Evolutionary conservation across 2,888 invertebrate species (phyloP), one percentile per base, ranked within the genome.

Genomic region (Melinaea menophilus): DNA sequence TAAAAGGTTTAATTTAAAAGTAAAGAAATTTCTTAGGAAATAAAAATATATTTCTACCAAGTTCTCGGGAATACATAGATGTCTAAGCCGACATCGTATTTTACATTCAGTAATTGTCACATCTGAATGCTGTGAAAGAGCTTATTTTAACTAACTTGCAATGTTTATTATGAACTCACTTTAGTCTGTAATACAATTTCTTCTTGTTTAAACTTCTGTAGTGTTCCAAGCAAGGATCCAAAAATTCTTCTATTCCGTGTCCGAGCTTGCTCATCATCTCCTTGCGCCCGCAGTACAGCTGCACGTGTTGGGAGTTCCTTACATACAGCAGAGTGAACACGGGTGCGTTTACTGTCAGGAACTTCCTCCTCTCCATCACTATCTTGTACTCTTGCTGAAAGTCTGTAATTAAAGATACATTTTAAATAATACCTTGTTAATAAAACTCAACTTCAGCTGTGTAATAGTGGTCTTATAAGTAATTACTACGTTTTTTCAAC

Each of bases 121-220:
- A 41, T 11, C 9, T 5, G 5, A 9, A 41, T 41, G 9, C 41
- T 9, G 9, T 5, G 35, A 35, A 35, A 5, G n/a, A n/a, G n/a
- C n/a, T n/a, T n/a, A n/a, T n/a, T n/a, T n/a, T n/a, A n/a, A n/a
- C n/a, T n/a, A n/a, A n/a, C n/a, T n/a, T n/a, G n/a, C 5, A 35
- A 35, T 1, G 5, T 4, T 35, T 7, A 37, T 7, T 37, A 37
- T 2, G 37, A 37, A 37, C 51, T 31, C 9, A 88, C 90, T 91
- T 95, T 97, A 74, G 95, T 95, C 84, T 97, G 97, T 70, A 97
- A 88, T 62, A 95, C 95, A 63, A 96, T 96, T 86, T 98, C 98
- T 79, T 99, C 98, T 79, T 97, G 96, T 76, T 97, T 95, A 82
- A 99, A 99, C 83, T 97, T 97, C 80, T 98, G 97, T 72, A 99